Evolutionary conservation across 2,113 vertebrate species (phyloP), one percentile per base, ranked within the genome.

Genomic region (Callopanchax toddi): DNA sequence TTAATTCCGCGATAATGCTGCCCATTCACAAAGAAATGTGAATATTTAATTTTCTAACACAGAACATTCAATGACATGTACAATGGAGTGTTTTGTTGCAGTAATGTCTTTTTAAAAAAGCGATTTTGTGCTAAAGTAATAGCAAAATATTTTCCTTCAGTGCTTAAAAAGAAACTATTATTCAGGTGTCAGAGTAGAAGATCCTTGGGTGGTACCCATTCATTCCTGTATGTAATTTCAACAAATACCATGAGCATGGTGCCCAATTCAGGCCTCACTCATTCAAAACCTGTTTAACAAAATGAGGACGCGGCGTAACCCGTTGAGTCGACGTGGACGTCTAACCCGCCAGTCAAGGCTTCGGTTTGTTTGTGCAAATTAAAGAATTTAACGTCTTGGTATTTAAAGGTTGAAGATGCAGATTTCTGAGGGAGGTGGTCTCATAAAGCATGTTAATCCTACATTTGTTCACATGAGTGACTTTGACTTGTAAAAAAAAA

Each of bases 261-360:
- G 70, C 48, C 54, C 65, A 71, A 74, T 78, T 82, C 68, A 84
- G 60, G 43, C 43, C 52, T 49, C 39, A 21, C 59, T 68, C 23
- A 68, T 76, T 79, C 61, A 74, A 63, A 62, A 66, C 48, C 18
- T 15, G 18, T 59, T 72, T 23, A 21, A 67, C 53, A 43, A 63
- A 76, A 67, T 71, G 74, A 79, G 69, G 61, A 51, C 39, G 26
- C 36, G 23, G 18, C 34, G 13, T 17, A 56, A 57, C 40, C 56
- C 63, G 65, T 69, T 78, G 48, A 69, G 57, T 62, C 39, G 48
- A 46, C 67, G 11, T 15, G 21, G 23, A 56, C 10, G 42, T 68
- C 61, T 59, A 21, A 81, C 59, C 73, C 32, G 67, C 70, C 78
- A 80, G 83, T 82, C 84, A 87, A 90, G 87, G 89, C 73, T 72